Base-by-base conservation (phyloP, 2,888 invertebrate genomes). In the Drosophila paranaensis region DNA sequence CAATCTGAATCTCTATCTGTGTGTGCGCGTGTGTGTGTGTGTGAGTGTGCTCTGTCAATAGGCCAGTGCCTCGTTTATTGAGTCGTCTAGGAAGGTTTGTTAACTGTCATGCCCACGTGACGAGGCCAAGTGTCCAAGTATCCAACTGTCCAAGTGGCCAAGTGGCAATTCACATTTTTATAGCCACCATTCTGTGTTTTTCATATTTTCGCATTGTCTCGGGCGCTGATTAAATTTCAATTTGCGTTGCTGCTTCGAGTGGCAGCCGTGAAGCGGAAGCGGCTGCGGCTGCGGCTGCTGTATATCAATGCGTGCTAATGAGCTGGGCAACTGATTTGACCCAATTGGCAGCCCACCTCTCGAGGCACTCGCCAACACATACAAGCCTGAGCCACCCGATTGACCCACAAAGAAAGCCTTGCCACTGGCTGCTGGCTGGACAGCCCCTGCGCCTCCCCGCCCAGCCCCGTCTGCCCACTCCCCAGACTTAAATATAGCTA, bases 101-200 rank as follows among this genome's bases (percentile, higher is more conserved):
- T 74, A 79, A 73, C 87, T 89, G 89, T 85, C 89, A 81, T 74
- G 83, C 84, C 84, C 84, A 85, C 84, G 79, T 87, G 87, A 78
- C 81, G 80, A 77, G 80, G 77, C 77, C 77, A 77, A 79, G 74
- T 46, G 50, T 40, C 66, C 53, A 62, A 42, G 50, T 14, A 16
- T 9, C 67, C 60, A 79, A 74, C 74, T 82, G 79, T 67, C 79
- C 77, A 70, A 60, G 37, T 20, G 16, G 13, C 61, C 55, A 55
- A 48, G 43, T 43, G 16, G 37, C 66, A 87, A 86, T 71, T 84
- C 87, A 83, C 80, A 75, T 71, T 61, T 60, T 70, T 58, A n/a
- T 48, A 20, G 42, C 42, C 11, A 54, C 46, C 60, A 53, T 58
- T 40, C 64, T 77, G 16, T 56, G 48, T 16, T 72, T 51, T 67